Conservation (phyloP, 2,113 vertebrate species). For the Empidonax alnorum region DNA sequence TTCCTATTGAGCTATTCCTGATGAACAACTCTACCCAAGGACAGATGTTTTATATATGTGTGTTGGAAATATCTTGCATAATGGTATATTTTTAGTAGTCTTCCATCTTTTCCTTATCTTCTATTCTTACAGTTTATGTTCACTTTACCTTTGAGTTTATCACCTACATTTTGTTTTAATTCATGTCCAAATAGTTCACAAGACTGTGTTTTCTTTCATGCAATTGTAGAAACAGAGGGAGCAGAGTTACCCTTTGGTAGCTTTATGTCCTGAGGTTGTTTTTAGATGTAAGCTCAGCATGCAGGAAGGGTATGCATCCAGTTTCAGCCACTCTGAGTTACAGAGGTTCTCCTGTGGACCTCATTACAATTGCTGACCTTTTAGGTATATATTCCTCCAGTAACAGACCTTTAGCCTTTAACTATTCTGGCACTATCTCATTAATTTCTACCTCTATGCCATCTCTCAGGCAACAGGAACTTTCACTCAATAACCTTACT, state of each 20-base stretch:
- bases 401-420: not conserved
- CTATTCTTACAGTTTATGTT: not conserved
- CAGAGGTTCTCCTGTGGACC: not conserved
- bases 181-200: not conserved
- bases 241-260: not conserved
- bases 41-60: rapidly evolving
- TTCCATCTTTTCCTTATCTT: not conserved
- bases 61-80: not conserved
- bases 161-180: not conserved
- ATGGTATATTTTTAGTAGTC: not conserved
- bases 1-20: not conserved
- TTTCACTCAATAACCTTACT: not conserved
- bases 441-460: not conserved
- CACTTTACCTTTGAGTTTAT: not conserved
- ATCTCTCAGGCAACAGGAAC: not conserved
- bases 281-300: not conserved
- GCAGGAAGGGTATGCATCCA: not conserved
- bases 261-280: not conserved
- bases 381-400: not conserved
- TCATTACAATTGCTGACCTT: not conserved
- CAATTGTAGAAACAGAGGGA: not conserved
- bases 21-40: not conserved
- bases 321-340: not conserved
- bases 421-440: not conserved
- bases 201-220: not conserved